phyloP scores from a whole-genome alignment of 2,888 invertebrate genomes.

The Polymixis flavicincta region DNA sequence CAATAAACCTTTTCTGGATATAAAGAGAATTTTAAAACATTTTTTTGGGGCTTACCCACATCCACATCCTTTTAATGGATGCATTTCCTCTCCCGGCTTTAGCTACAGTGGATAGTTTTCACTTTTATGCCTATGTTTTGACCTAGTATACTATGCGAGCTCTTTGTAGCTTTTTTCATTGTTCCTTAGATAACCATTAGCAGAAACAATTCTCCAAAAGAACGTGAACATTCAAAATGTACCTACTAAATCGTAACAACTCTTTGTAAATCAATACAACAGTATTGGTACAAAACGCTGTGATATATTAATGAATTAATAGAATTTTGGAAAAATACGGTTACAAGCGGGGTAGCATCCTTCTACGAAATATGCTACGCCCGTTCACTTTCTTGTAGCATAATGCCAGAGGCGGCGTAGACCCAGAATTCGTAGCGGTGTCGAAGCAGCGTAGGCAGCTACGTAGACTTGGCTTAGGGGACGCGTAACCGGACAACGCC shows the following conservation, averaged over 20 bases:
- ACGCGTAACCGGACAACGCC: too few species aligned
- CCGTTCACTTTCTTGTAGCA: background rate
- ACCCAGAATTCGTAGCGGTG: constrained; percentile 25
- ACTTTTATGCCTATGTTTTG: constrained; percentile 20
- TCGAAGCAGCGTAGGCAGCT: constrained; percentile 37
- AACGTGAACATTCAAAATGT: background rate
- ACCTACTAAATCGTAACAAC: too few species aligned
- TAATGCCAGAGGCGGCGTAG: constrained; percentile 24
- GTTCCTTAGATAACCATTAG: background rate
- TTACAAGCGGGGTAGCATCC: background rate
- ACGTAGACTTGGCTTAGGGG: constrained; percentile 8
- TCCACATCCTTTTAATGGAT: constrained; percentile 42
- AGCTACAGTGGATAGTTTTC: constrained; percentile 10
- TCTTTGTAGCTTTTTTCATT: background rate
- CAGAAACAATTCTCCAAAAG: background rate
- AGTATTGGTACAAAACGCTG: background rate
- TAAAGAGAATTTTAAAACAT: constrained; percentile 2
- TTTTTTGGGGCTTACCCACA: constrained; percentile 18
- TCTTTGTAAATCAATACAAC: background rate
- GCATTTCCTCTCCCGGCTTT: constrained; percentile 46
- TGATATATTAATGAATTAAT: background rate
- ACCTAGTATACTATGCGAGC: background rate
- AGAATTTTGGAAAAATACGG: background rate
- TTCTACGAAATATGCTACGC: background rate
- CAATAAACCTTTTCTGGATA: background rate